phyloP scores from a whole-genome alignment of 2,113 vertebrate species.

The Callipepla squamata region DNA sequence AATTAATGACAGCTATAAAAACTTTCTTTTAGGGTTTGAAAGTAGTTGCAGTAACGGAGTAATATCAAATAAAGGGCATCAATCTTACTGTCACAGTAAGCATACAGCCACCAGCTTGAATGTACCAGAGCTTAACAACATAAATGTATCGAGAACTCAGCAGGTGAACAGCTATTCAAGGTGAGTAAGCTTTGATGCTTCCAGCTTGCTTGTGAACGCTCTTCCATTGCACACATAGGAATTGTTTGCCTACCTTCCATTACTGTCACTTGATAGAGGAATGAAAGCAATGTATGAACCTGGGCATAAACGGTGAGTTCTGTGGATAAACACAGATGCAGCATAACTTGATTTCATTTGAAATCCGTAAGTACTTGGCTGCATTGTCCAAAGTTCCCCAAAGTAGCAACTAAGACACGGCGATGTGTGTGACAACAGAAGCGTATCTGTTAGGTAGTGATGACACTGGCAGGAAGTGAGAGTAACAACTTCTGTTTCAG shows the following conservation, averaged over 20 bases:
- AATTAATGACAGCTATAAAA: neutral
- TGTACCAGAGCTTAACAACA: slow-evolving; percentile 88
- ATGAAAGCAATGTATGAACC: neutral
- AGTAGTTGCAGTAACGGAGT: slow-evolving; percentile 96
- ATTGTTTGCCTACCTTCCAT: neutral
- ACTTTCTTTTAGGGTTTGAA: slow-evolving; percentile 84
- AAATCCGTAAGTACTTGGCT: neutral
- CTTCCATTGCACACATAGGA: neutral
- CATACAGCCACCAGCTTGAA: slow-evolving; percentile 83
- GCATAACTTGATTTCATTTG: neutral
- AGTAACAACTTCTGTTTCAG: neutral
- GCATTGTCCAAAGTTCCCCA: neutral
- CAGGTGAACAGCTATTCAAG: slow-evolving; percentile 86
- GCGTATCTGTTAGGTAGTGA: neutral
- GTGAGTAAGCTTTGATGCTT: slow-evolving; percentile 67
- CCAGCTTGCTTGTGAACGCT: neutral
- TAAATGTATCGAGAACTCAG: slow-evolving; percentile 91
- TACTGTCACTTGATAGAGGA: neutral
- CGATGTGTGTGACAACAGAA: neutral
- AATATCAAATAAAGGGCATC: slow-evolving; percentile 90
- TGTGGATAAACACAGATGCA: neutral
- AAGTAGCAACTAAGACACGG: too few relatives aligned
- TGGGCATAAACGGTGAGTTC: neutral
- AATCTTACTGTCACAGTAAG: slow-evolving; percentile 92
- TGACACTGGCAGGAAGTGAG: neutral